Evolutionary conservation across 2,888 invertebrate species (phyloP).

Genomic region (Plebejus melissa): DNA sequence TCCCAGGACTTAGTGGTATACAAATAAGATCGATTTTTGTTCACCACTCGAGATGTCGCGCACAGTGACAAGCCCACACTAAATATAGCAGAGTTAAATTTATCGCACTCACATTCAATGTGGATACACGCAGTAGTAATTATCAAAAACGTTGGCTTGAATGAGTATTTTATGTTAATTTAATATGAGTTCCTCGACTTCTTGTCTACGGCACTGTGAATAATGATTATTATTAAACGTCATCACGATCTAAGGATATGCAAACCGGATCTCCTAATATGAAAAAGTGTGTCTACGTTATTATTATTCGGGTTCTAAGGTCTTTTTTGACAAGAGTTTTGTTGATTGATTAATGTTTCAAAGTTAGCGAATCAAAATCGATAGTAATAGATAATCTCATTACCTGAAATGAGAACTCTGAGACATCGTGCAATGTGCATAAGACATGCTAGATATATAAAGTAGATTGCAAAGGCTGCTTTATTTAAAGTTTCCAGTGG

Average conservation of each 20-base stretch:
- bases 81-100: conserved; percentile 65
- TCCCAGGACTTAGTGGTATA: conserved; percentile 26
- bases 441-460: too few relatives aligned
- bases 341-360: too few relatives aligned
- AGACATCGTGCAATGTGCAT: too few relatives aligned
- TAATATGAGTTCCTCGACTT: conserved; percentile 14
- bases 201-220: neutral
- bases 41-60: conserved; percentile 54
- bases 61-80: conserved; percentile 61
- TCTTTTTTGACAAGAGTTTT: too few relatives aligned
- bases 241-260: neutral
- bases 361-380: too few relatives aligned
- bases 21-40: conserved; percentile 37
- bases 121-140: conserved; percentile 38
- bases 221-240: neutral
- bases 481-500: neutral
- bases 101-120: conserved; percentile 58
- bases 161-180: conserved; percentile 30
- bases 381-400: too few relatives aligned
- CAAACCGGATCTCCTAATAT: neutral
- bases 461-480: neutral
- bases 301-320: too few relatives aligned
- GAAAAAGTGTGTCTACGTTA: neutral
- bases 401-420: too few relatives aligned
- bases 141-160: conserved; percentile 33